These are phyloP conservation scores for Drepana falcataria DNA, from an alignment of 2,888 invertebrate genomes.

Conservation along the genomic window DNA sequence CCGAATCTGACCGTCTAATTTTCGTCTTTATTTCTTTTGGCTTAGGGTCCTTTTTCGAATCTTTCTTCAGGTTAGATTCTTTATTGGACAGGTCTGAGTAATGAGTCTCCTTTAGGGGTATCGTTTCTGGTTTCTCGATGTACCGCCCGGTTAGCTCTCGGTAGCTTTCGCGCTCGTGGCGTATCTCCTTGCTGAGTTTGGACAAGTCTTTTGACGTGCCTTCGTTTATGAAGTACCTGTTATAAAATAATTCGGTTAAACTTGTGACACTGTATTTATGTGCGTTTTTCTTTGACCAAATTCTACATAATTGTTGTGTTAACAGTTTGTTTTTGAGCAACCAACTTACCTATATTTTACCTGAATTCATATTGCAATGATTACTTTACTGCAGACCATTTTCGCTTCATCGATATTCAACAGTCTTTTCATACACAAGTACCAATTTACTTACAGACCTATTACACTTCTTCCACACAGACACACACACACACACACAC, in stretches of 20 bases:
- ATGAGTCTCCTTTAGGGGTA: constrained; percentile 54
- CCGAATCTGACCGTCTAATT: constrained; percentile 66
- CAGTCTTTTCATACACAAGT: too few species aligned
- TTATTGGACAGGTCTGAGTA: constrained; percentile 58
- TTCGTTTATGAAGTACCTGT: constrained; percentile 64
- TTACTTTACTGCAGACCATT: too few species aligned
- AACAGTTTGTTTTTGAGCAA: too few species aligned
- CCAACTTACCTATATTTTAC: too few species aligned
- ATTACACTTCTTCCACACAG: too few species aligned
- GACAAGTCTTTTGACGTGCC: constrained; percentile 69
- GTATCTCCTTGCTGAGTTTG: constrained; percentile 67
- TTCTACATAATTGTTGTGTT: too few species aligned
- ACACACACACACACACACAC: too few species aligned
- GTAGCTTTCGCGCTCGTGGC: constrained; percentile 70
- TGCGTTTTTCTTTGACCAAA: too few species aligned
- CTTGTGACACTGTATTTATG: not conserved
- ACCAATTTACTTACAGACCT: too few species aligned
- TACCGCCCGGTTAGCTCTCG: constrained; percentile 69
- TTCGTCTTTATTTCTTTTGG: constrained; percentile 63
- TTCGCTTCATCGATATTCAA: too few species aligned
- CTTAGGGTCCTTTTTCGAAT: constrained; percentile 48
- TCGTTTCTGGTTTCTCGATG: constrained; percentile 60
- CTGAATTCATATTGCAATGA: too few species aligned
- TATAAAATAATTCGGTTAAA: constrained; percentile 7
- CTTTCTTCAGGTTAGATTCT: constrained; percentile 46